Base-by-base conservation (phyloP, 2,888 invertebrate species). In the Diaphora mendica region DNA sequence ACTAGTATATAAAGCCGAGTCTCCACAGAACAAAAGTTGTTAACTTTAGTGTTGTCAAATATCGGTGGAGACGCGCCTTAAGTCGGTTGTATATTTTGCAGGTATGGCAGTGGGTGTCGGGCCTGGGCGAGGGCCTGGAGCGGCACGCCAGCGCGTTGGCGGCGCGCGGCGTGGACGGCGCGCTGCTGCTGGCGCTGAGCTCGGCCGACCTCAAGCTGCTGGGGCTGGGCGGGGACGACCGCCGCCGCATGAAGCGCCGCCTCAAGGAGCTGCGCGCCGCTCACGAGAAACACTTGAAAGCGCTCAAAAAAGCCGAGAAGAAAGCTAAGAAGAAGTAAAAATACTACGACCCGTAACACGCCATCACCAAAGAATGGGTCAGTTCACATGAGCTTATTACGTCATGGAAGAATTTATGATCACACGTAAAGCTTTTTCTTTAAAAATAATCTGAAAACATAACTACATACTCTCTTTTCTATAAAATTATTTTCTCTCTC, bases 41-140 rank as follows among this genome's bases (percentile, higher is more conserved):
- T n/a, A n/a, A n/a, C n/a, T n/a, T 8, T 35, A 35, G 35, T 35
- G 8, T 26, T 59, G 13, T n/a, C n/a, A n/a, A n/a, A n/a, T n/a
- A n/a, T n/a, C n/a, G n/a, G n/a, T n/a, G n/a, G n/a, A n/a, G n/a
- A n/a, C n/a, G n/a, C n/a, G n/a, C n/a, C n/a, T 13, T 59, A 15
- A 13, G 26, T 5, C 0, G 15, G 4, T 62, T 20, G 11, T 62
- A 7, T 33, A 30, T 35, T 30, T 23, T 5, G 30, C 62, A 99
- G 98, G 99, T 99, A 71, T 98, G 98, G 93, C 98, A 99, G 92
- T 99, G 99, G 99, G 96, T 99, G 80, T 95, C 97, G 84, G 96
- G 96, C 35, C 96, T 98, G 81, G 98, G 98, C 82, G 96, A 99
- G 90, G 99, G 98, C 62, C 95, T 99, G 89, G 99, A 99, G 91